Base-by-base conservation (phyloP, 1,140 invertebrate species). In the Lepidostoma basale region DNA sequence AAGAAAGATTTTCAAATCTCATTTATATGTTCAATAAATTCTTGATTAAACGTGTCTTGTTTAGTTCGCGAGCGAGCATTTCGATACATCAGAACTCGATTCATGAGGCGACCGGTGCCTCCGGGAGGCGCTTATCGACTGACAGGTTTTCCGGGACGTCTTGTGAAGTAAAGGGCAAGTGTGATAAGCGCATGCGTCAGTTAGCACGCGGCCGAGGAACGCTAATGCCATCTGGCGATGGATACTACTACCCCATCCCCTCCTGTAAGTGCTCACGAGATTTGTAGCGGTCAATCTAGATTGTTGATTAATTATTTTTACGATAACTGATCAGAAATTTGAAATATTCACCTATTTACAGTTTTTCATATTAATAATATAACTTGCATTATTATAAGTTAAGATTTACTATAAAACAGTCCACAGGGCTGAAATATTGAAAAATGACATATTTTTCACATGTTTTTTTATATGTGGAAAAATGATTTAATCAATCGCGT, bases 121-220 rank as follows among this genome's bases (percentile, higher is more conserved):
- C 23, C 33, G 62, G 44, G 26, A 45, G 62, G 67, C 63, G 66
- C 70, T 69, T 72, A 72, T 72, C 67, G 70, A 72, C 70, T 72
- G 70, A 54, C 65, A 59, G 40, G 18, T 62, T 54, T 60, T 28
- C 65, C 40, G 54, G 65, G 44, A 67, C 30, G 23, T 44, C 65
- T 49, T 44, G 14, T n/a, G n/a, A 56, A 47, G 58, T 14, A 58
- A 54, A 45, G 45, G 33, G 23, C 22, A 20, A 30, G 8, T n/a
- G n/a, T 23, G 22, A 30, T 10, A 23, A 6, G 45, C 58, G 58
- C 45, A 20, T 12, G 58, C 58, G 54, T 42, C 14, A 4, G 16
- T 42, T 59, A n/a, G 49, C 63, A 66, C 63, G 63, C 63, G 63
- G 63, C 22, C 63, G 33, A 30, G 44, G 39, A 22, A 25, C 12